Percentiles rank a stretch among this genome's conserved stretches.
These are phyloP conservation scores for Cygnus olor DNA, from an alignment of 2,797 vertebrate species.

Conservation along the genomic window DNA sequence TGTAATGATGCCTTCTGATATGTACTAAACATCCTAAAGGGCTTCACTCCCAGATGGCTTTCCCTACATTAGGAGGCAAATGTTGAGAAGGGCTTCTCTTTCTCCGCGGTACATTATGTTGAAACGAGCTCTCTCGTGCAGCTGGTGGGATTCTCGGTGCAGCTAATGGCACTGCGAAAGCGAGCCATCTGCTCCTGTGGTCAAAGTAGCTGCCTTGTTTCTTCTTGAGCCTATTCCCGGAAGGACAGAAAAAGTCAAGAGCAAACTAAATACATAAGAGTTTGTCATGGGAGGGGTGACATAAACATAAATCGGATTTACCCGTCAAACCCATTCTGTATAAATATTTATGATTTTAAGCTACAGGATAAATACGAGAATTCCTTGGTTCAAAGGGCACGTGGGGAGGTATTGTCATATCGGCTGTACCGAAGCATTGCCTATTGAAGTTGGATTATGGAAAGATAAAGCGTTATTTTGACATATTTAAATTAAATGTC, in stretches of 20 bases:
- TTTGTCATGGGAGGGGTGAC: conserved; percentile 37
- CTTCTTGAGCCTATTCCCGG: background rate
- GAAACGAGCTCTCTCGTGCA: conserved; percentile 43
- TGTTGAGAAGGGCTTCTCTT: conserved; percentile 13
- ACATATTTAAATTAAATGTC: background rate
- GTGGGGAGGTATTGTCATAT: background rate
- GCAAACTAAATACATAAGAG: conserved; percentile 42
- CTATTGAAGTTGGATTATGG: conserved; percentile 29
- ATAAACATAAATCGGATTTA: conserved; percentile 52
- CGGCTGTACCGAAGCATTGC: background rate
- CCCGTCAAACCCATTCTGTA: conserved; percentile 1
- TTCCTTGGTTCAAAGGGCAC: conserved; percentile 20
- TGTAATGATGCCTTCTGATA: background rate
- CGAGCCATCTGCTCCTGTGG: conserved; percentile 55
- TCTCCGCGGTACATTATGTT: conserved; percentile 20
- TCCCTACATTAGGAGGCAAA: conserved; percentile 48
- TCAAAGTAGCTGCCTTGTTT: conserved; percentile 37
- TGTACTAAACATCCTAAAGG: background rate
- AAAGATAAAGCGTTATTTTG: conserved; percentile 23
- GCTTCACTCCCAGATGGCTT: conserved; percentile 45
- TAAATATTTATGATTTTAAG: conserved; percentile 51
- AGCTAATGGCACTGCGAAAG: conserved; percentile 57
- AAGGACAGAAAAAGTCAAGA: conserved; percentile 56
- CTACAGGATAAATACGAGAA: conserved; percentile 14
- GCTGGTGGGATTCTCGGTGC: conserved; percentile 50